Conservation (phyloP, 2,797 vertebrate species). For the Danio aesculapii region DNA sequence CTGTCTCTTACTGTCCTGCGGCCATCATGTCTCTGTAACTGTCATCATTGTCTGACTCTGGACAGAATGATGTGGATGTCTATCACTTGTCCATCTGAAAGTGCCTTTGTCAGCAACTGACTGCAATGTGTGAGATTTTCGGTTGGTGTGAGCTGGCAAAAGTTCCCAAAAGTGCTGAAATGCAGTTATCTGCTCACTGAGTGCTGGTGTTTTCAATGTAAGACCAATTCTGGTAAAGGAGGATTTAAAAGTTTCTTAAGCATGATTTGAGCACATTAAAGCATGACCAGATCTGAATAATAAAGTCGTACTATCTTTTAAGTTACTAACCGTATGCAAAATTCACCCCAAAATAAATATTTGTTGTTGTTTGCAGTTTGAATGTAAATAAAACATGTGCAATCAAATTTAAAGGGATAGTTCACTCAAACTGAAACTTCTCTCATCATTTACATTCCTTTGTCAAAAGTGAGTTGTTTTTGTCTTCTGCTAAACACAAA, state of each 20-base stretch:
- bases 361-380: no score
- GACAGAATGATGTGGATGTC: neutral
- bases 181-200: neutral
- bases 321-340: no score
- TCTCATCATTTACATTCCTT: no score
- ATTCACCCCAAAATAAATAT: no score
- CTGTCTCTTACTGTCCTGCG: neutral
- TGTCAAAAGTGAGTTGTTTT: no score
- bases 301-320: neutral
- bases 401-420: no score
- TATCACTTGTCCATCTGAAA: conserved; percentile 5
- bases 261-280: neutral
- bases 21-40: conserved; percentile 5
- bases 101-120: neutral
- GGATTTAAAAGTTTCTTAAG: neutral
- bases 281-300: neutral
- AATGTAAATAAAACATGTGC: no score
- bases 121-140: neutral
- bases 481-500: no score
- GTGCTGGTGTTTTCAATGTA: neutral
- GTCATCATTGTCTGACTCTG: conserved; percentile 11
- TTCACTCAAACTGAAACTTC: no score
- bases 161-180: conserved; percentile 1
- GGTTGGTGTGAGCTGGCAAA: conserved; percentile 1
- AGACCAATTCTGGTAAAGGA: neutral